Base-by-base conservation (phyloP, 2,888 invertebrate genomes). In the Nycteola revayana region DNA sequence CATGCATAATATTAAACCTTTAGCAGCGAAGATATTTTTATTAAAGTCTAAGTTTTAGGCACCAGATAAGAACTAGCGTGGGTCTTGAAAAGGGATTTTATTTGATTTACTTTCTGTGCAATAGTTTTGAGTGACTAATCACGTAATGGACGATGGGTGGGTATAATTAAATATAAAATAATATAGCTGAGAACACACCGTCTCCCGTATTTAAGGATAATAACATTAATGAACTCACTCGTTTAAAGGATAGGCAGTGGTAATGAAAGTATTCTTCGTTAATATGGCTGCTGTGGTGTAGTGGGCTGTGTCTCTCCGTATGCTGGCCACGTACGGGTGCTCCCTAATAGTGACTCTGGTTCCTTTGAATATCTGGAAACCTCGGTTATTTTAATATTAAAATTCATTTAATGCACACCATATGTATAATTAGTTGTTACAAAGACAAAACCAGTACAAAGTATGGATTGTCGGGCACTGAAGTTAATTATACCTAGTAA, bases 271-370 rank as follows among this genome's bases (percentile, higher is more conserved):
- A 43, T 74, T 76, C 22, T 48, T 69, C 0, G 71, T 66, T 5
- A 85, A 34, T 8, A 87, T 44, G 2, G 68, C 42, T 0, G 72
- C 86, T 1, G 72, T 66, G 1, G 74, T 43, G 36, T 75, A 84
- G 50, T 88, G 86, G 0, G 67, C 51, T 24, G 53, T 45, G 8
- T 52, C 48, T 1, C 85, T 55, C 0, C 86, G 66, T 0, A 88
- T 50, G 52, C 85, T 88, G 9, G 62, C 79, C 6, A 85, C 11
- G 49, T 84, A 88, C 0, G 87, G 85, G 25, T 85, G 80, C 40
- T 88, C 87, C 5, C 62, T 49, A 2, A 81, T 67, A 1, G 66
- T 24, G 6, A 84, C 83, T 1, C 82, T 73, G 0, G 10, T 42
- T 1, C 71, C 85, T 42, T 58, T 67, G 44, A 81, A 77, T 27